Evolutionary conservation across 30 jellyfish, hydroid and myxozoan species (phyloP), one percentile per base, ranked within the genome.

Genomic region (Hydractinia echinata): DNA sequence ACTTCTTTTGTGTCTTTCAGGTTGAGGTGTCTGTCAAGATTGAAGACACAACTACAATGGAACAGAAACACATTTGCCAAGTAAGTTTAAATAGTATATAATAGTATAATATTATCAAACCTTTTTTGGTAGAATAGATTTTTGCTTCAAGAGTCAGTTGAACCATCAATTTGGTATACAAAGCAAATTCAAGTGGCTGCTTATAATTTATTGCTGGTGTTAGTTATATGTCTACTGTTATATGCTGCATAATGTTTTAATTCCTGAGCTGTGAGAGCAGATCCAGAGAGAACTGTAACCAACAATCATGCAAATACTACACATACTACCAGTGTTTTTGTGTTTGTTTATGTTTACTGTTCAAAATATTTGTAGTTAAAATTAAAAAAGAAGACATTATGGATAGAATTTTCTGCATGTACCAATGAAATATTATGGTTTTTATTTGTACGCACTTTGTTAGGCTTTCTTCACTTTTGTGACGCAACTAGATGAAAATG

Each of bases 391-490:
- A n/a, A n/a, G n/a, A n/a, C 2, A 30, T 30, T 30, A 30, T 30
- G 44, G 2, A 30, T 30, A 30, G 44, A 30, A 2, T 30, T 30
- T 30, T 30, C 44, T 2, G 44, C 44, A 30, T 30, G 44, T 30
- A 30, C 44, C 44, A 30, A 30, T 30, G 44, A 30, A 30, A 30
- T 30, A 30, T 30, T 30, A 30, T 30, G 1, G 44, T 30, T 30
- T 30, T 30, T 30, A 30, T 30, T 2, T 30, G 44, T 30, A 30
- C 44, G 44, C 44, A 30, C 44, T 30, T 2, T 56, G 66, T 5
- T 66, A 89, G 96, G 96, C 94, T 19, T 89, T 67, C 85, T 89
- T 89, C 70, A 89, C 96, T 1, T 89, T 89, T 89, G 96, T 89
- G 16, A 84, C 94, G 8, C 96, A 83, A 60, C 96, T 87, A 16